Evolutionary conservation across 2,888 invertebrate species (phyloP).

Genomic region (Brenthis ino): DNA sequence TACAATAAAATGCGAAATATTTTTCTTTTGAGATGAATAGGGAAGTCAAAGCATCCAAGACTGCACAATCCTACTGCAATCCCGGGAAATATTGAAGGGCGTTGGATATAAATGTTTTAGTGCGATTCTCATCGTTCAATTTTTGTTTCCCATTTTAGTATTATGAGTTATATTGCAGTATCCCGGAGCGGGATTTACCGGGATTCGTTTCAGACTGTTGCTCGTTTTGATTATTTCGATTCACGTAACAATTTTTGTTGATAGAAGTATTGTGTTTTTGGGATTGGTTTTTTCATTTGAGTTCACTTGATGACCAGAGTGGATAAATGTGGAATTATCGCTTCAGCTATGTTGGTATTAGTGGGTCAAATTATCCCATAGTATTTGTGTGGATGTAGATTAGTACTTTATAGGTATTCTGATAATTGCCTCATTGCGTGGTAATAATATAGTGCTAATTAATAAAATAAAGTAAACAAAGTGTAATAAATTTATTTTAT

Average conservation of each 20-base stretch:
- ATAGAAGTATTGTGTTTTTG: not conserved
- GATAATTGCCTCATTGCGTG: too few relatives aligned
- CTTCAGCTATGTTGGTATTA: too few relatives aligned
- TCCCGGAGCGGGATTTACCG: constrained; percentile 24
- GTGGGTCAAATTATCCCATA: too few relatives aligned
- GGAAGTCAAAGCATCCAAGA: constrained; percentile 28
- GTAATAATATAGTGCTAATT: too few relatives aligned
- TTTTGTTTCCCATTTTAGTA: constrained; percentile 37
- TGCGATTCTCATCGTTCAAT: constrained; percentile 45
- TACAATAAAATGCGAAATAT: constrained; percentile 15
- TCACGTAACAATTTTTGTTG: not conserved
- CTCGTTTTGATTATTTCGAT: constrained; percentile 19
- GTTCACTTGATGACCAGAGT: too few relatives aligned
- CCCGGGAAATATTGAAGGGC: constrained; percentile 38
- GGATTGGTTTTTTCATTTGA: not conserved
- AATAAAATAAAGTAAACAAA: too few relatives aligned
- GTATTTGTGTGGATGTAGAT: too few relatives aligned
- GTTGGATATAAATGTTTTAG: constrained; percentile 43
- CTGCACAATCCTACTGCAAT: constrained; percentile 39
- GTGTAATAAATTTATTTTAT: too few relatives aligned
- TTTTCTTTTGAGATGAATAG: constrained; percentile 16
- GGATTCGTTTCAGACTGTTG: constrained; percentile 20
- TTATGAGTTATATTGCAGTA: constrained; percentile 37
- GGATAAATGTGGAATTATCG: too few relatives aligned
- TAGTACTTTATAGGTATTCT: too few relatives aligned